These are phyloP conservation scores for Abscondita cerata DNA, from an alignment of 2,888 invertebrate species.

Conservation along the genomic window DNA sequence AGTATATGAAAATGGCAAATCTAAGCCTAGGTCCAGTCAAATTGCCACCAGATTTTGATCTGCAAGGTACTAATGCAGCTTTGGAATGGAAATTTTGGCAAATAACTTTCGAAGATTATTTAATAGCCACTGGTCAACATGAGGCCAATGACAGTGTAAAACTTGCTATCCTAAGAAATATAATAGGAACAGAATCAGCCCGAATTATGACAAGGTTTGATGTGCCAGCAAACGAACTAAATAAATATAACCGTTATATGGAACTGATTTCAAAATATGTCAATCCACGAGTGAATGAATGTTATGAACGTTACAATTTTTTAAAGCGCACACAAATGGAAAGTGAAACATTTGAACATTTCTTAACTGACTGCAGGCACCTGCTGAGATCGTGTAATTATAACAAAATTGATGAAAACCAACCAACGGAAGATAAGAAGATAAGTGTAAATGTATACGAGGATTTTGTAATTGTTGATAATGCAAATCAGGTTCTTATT, in stretches of 20 bases:
- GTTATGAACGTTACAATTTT: conserved; percentile 41
- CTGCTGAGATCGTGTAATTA: conserved; percentile 21
- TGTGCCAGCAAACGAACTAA: background rate
- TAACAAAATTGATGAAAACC: conserved; percentile 14
- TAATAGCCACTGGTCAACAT: background rate
- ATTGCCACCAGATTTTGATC: too few relatives aligned
- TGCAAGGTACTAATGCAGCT: conserved; percentile 34
- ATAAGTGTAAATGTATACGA: background rate
- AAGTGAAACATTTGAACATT: conserved; percentile 41
- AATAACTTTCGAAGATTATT: conserved; percentile 28
- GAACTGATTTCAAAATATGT: conserved; percentile 30
- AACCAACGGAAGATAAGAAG: conserved; percentile 33
- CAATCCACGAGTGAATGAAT: conserved; percentile 40
- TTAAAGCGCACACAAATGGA: conserved; percentile 37
- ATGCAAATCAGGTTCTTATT: too few relatives aligned
- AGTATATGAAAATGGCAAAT: too few relatives aligned
- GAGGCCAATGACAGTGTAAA: background rate
- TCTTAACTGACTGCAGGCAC: conserved; percentile 27
- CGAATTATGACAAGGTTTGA: background rate
- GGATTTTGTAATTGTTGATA: too few relatives aligned
- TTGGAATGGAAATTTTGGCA: conserved; percentile 42
- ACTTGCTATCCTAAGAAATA: background rate
- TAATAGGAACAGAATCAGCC: background rate
- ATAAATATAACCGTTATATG: background rate
- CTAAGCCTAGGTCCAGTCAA: too few relatives aligned